These are phyloP conservation scores for Damaliscus lunatus DNA, from an alignment of 2,113 vertebrate genomes.

Conservation along the genomic window DNA sequence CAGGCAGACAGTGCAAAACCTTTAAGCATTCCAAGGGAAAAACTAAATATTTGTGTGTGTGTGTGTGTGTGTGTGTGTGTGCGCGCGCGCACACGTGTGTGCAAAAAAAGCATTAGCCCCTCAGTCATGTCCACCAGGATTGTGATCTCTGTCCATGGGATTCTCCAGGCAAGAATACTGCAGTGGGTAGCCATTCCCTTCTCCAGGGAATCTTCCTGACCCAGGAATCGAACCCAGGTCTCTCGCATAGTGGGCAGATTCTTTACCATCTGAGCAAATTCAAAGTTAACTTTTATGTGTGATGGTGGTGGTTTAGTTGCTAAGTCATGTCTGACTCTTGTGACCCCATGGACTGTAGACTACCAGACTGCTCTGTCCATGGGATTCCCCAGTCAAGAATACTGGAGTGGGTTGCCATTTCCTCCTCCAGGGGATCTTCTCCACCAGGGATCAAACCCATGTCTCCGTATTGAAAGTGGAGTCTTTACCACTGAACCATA, in stretches of 20 bases:
- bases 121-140: background rate
- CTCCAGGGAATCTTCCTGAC: background rate
- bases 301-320: background rate
- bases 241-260: background rate
- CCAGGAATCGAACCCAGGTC: background rate
- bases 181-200: background rate
- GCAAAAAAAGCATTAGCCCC: background rate
- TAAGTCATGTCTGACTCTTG: background rate
- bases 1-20: background rate
- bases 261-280: background rate
- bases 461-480: background rate
- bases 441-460: background rate
- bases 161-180: background rate
- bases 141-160: background rate
- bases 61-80: background rate
- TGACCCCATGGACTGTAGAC: background rate
- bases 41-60: background rate
- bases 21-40: background rate
- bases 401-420: background rate
- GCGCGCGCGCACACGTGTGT: fast-evolving
- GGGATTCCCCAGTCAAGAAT: background rate
- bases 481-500: background rate
- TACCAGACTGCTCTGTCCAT: background rate
- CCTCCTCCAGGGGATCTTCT: background rate
- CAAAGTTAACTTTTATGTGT: background rate